Base-by-base conservation (phyloP, 2,888 invertebrate species). In the Polymixis flavicincta region DNA sequence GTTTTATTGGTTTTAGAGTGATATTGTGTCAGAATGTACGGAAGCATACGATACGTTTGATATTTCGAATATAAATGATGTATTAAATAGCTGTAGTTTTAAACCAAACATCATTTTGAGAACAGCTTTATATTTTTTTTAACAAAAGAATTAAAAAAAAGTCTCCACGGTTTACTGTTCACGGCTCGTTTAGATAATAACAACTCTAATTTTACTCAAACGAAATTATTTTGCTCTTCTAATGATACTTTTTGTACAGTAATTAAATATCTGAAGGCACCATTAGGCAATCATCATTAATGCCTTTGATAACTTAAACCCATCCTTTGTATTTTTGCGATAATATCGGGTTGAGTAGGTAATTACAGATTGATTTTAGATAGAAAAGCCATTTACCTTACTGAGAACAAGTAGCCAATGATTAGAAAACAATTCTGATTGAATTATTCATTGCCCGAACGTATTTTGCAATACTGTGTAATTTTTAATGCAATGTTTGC, bases 401-500 rank as follows among this genome's bases (percentile, higher is more conserved):
- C 37, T 19, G n/a, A 78, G 77, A 78, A 71, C 48, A 74, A n/a
- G 60, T 37, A 76, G 55, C 70, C 37, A n/a, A 64, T 76, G 57
- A 82, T 78, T 89, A 85, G 86, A 88, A 89, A 88, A 76, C 71
- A 45, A 78, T 85, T 78, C 75, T 52, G 61, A 78, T 78, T 89
- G 84, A 86, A 89, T 89, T 79, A 89, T 89, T 85, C 88, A 90
- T 88, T 37, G 71, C 87, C 85, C 86, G 88, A 83, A 84, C 79
- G 54, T 52, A 73, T 83, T 81, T 84, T 80, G 80, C 80, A 85
- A 84, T 86, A 83, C 69, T 57, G 74, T 73, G 76, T 83, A 88
- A 86, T 71, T 74, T 76, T 81, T 80, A 67, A 79, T 77, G 66
- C 52, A 64, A 64, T 61, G 71, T 79, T 83, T 73, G 70, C 60